A percentile compares a stretch with the other conserved stretches of the same genome.
phyloP scores from a whole-genome alignment of 2,888 invertebrate genomes.

The Frankliniella intonsa region DNA sequence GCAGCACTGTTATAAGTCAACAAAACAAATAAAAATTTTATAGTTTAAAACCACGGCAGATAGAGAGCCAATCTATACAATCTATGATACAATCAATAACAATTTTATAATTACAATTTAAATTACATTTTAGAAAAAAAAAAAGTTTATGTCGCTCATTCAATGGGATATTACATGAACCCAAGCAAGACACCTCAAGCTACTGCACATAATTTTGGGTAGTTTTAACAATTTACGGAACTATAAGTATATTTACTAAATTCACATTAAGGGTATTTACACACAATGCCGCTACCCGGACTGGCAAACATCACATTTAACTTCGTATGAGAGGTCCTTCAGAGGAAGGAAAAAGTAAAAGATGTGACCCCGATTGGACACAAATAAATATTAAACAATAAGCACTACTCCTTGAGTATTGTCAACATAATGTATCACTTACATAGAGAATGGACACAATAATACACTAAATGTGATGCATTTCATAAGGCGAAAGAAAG shows the following conservation, averaged over 20 bases:
- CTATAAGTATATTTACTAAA: constrained; percentile 5
- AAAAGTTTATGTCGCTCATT: neutral
- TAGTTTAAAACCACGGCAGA: neutral
- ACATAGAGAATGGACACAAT: constrained; percentile 15
- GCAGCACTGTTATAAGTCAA: constrained; percentile 9
- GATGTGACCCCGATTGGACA: neutral
- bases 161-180: neutral
- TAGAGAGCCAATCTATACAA: constrained; percentile 17
- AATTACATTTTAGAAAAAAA: neutral
- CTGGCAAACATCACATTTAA: constrained; percentile 24
- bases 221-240: constrained; percentile 8
- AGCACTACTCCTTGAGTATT: constrained; percentile 10
- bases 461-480: neutral
- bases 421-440: constrained; percentile 20
- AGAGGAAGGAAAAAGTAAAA: constrained; percentile 1
- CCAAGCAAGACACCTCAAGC: neutral
- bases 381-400: constrained; percentile 7
- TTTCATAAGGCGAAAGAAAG: constrained; percentile 16
- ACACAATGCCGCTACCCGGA: constrained; percentile 21
- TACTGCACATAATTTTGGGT: neutral
- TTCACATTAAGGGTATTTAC: constrained; percentile 7
- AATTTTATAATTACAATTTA: constrained; percentile 4
- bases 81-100: constrained; percentile 13
- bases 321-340: constrained; percentile 21
- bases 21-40: constrained; percentile 15